Percentiles rank a stretch among this genome's conserved stretches.
Conservation (phyloP, 2,888 invertebrate species). For the Hypolimnas misippus region DNA sequence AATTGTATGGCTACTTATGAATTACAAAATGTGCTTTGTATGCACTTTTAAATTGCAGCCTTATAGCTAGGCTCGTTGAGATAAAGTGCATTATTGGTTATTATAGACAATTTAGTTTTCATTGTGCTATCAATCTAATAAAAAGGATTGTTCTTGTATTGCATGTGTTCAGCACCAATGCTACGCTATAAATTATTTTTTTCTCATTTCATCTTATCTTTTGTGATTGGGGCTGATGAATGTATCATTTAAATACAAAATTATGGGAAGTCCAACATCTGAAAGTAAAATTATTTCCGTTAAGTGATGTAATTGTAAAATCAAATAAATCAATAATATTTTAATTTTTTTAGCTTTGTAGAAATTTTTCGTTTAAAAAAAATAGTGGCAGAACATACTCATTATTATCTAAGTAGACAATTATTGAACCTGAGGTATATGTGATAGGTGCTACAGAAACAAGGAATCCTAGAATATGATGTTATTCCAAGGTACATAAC, state of each 20-base stretch:
- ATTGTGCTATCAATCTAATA: background rate
- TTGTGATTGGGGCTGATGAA: background rate
- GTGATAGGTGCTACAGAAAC: too few species aligned
- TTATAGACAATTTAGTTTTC: background rate
- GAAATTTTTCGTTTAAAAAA: too few species aligned
- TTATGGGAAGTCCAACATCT: conserved; percentile 43
- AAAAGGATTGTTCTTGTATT: background rate
- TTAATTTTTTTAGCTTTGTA: too few species aligned
- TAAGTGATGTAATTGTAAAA: background rate
- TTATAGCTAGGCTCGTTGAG: too few species aligned
- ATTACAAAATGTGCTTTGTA: too few species aligned
- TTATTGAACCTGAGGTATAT: too few species aligned
- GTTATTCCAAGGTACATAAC: too few species aligned
- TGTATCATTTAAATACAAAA: background rate
- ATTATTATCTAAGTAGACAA: too few species aligned
- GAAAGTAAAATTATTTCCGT: conserved; percentile 25
- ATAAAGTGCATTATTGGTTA: too few species aligned
- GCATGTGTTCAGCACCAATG: background rate
- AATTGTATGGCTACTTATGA: background rate
- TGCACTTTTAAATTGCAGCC: too few species aligned
- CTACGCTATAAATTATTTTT: background rate
- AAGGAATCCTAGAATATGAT: too few species aligned
- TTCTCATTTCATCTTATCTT: background rate
- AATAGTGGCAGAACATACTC: too few species aligned
- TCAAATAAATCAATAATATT: background rate